phyloP scores from a whole-genome alignment of 2,797 vertebrate species.

The Passerculus sandwichensis region DNA sequence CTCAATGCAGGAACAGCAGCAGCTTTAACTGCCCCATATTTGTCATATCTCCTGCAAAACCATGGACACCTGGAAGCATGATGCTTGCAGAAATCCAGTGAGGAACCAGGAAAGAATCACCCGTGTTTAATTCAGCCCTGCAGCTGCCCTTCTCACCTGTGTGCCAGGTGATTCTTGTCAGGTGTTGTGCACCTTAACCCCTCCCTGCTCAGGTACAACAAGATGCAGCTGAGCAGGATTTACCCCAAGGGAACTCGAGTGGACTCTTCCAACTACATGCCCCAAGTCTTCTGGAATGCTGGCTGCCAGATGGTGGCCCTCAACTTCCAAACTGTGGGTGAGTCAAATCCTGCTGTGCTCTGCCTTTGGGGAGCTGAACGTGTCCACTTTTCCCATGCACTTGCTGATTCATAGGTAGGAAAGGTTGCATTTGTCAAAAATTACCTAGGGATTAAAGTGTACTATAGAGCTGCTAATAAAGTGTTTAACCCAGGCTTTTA shows the following conservation, averaged over 20 bases:
- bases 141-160: not conserved
- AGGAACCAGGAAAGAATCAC: not conserved
- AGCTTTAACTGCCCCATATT: not conserved
- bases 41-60: not conserved
- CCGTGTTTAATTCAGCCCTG: not conserved
- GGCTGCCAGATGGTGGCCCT: conserved; percentile 98
- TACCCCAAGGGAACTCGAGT: conserved; percentile 98
- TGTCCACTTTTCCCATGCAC: not conserved
- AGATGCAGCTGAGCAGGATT: conserved; percentile 95
- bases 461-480: not conserved
- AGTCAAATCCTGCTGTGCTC: conserved; percentile 56
- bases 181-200: conserved; percentile 75
- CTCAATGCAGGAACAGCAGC: not conserved
- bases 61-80: not conserved
- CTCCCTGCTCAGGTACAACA: conserved; percentile 89
- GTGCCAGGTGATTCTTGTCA: not conserved
- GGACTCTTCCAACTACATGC: conserved; percentile 99
- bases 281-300: conserved; percentile 98
- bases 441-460: not conserved
- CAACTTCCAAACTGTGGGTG: conserved; percentile 98
- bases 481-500: not conserved
- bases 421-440: not conserved
- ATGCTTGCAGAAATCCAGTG: not conserved
- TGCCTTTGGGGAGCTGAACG: not conserved
- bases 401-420: not conserved